phyloP scores from a whole-genome alignment of 2,797 vertebrate genomes.

The Paratrypauchen microcephalus region DNA sequence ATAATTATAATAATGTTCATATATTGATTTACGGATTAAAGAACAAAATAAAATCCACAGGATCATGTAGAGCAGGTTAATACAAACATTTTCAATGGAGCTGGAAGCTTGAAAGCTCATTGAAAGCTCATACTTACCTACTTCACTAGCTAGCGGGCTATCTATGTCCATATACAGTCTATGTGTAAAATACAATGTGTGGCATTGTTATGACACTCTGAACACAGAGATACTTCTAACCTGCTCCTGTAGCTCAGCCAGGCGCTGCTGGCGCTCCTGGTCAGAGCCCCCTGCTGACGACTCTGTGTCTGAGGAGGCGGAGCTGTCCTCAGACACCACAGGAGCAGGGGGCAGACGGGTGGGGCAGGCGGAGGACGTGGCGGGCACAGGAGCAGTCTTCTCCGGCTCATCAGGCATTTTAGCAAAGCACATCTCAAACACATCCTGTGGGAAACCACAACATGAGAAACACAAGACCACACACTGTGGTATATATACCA shows the following conservation, averaged over 20 bases:
- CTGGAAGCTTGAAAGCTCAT: too few relatives aligned
- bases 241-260: constrained; percentile 94
- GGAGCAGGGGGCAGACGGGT: constrained; percentile 83
- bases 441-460: constrained; percentile 76
- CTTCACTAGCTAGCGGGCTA: too few relatives aligned
- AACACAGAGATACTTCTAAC: constrained; percentile 53
- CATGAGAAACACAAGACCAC: constrained; percentile 41
- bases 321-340: constrained; percentile 84
- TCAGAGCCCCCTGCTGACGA: constrained; percentile 87
- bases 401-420: constrained; percentile 93
- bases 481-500: neutral
- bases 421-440: constrained; percentile 95
- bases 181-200: neutral
- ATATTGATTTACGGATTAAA: too few relatives aligned
- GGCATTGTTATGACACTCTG: neutral
- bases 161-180: too few relatives aligned
- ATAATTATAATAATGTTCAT: too few relatives aligned
- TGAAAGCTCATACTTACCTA: too few relatives aligned
- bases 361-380: constrained; percentile 83
- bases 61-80: too few relatives aligned
- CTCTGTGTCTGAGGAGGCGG: constrained; percentile 88
- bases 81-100: too few relatives aligned
- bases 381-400: constrained; percentile 79
- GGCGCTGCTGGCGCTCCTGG: constrained; percentile 87
- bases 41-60: too few relatives aligned